Evolutionary conservation across 2,797 vertebrate genomes (phyloP), one percentile per base, ranked within the genome.

Genomic region (Melanotaenia trifasciata): DNA sequence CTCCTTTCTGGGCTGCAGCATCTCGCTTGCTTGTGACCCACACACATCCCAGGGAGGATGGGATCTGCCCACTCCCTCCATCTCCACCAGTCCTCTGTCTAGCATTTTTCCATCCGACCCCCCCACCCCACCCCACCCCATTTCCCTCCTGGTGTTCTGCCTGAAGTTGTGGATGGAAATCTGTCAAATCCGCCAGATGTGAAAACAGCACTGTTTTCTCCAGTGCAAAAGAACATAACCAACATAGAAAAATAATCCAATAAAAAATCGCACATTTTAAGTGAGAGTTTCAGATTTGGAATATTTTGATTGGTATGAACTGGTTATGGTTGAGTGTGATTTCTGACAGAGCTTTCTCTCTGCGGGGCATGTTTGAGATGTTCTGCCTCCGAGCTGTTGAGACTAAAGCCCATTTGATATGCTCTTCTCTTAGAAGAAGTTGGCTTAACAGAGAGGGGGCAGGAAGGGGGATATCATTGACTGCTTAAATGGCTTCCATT

Each of bases 1-100:
- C 87, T 90, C 93, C 91, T 91, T 94, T 94, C 91, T 92, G 93
- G 93, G 95, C 94, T 95, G 90, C 94, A 92, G 92, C 94, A 94
- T 95, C 91, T 92, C 90, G 91, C 85, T 93, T 87, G 88, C 92
- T 94, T 95, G 93, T 91, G 84, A 90, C 83, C 76, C 88, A 90
- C 90, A 87, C 84, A 85, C 85, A 90, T 92, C 86, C 84, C 14
- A 71, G 80, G 83, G 87, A 89, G 89, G 89, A 87, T 85, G 91
- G 90, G 87, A 88, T 89, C 87, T 75, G 78, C 87, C 89, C 89
- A 87, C 89, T 90, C 90, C 90, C 83, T 84, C 83, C 90, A 92
- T 91, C 83, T 89, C 90, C 87, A 90, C 90, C 83, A 83, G 87
- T 91, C 80, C 85, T 87, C 86, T 85, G 89, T 89, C 78, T 83